A percentile compares a stretch with the other conserved stretches of the same genome.
Conservation (phyloP, 2,888 invertebrate genomes). For the Sinodicranocentrus sp. region DNA sequence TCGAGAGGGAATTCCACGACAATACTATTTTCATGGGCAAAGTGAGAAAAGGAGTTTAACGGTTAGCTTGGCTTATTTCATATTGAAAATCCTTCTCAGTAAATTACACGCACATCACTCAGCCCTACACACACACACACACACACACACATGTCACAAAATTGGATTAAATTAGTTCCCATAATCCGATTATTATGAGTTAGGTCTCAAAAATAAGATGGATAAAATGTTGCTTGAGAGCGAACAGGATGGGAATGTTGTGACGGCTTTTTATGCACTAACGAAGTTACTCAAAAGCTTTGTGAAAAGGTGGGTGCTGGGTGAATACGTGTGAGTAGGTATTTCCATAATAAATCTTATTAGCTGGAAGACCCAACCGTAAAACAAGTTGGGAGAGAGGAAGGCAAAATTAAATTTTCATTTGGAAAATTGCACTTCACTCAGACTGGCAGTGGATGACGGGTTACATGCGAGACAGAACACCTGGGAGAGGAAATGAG, state of each 20-base stretch:
- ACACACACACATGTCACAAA: neutral
- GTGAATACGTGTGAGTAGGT: no score
- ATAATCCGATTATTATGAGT: conserved; percentile 8
- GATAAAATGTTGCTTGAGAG: neutral
- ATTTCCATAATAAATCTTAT: no score
- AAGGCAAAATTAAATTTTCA: conserved; percentile 8
- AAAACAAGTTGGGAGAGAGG: neutral
- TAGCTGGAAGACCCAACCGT: neutral
- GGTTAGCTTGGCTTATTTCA: no score
- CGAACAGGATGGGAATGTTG: neutral
- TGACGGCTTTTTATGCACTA: no score
- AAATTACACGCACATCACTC: neutral
- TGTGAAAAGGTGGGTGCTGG: no score
- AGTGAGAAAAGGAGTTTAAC: no score
- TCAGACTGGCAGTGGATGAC: no score
- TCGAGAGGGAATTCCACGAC: no score
- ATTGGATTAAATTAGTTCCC: conserved; percentile 2
- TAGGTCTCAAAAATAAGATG: neutral
- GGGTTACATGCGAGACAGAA: no score
- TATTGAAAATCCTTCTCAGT: neutral
- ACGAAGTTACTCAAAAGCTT: neutral
- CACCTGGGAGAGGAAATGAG: no score
- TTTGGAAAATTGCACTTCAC: neutral
- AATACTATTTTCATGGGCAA: no score
- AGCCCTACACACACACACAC: no score